phyloP scores from a whole-genome alignment of 2,797 vertebrate species.

The Acanthopagrus latus region DNA sequence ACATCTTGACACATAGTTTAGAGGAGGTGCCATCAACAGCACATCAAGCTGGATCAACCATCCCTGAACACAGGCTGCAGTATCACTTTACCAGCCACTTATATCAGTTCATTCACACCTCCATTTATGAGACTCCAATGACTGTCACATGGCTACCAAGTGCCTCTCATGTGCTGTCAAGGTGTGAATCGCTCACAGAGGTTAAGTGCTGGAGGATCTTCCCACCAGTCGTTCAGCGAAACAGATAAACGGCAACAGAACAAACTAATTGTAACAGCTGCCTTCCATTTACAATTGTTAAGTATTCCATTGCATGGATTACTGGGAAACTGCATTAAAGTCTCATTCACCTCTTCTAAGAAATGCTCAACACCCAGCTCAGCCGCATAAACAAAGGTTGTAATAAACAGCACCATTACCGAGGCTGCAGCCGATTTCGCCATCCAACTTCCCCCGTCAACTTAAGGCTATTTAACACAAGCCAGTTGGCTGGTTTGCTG shows the following conservation, averaged over 20 bases:
- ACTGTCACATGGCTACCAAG: constrained; percentile 31
- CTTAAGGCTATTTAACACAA: constrained; percentile 41
- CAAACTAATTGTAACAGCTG: neutral
- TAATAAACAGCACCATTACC: constrained; percentile 29
- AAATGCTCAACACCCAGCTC: neutral
- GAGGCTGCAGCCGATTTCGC: constrained; percentile 17
- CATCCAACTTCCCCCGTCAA: constrained; percentile 41
- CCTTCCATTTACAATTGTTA: neutral
- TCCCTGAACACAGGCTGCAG: neutral
- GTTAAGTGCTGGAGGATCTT: constrained; percentile 14
- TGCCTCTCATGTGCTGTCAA: constrained; percentile 36
- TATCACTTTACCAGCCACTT: constrained; percentile 20
- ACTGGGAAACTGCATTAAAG: neutral
- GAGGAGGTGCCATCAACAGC: constrained; percentile 1
- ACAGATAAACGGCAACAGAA: neutral
- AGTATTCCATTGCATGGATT: constrained; percentile 28
- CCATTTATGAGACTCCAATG: constrained; percentile 17
- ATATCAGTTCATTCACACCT: constrained; percentile 36
- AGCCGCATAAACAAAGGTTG: constrained; percentile 19
- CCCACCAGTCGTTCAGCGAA: neutral
- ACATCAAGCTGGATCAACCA: neutral
- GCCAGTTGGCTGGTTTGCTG: constrained; percentile 51
- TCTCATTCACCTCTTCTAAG: neutral
- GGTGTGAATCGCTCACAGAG: constrained; percentile 45
- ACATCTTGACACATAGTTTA: neutral